These are phyloP conservation scores for Pachyramphus minor DNA, from an alignment of 2,113 vertebrate genomes.

Conservation along the genomic window DNA sequence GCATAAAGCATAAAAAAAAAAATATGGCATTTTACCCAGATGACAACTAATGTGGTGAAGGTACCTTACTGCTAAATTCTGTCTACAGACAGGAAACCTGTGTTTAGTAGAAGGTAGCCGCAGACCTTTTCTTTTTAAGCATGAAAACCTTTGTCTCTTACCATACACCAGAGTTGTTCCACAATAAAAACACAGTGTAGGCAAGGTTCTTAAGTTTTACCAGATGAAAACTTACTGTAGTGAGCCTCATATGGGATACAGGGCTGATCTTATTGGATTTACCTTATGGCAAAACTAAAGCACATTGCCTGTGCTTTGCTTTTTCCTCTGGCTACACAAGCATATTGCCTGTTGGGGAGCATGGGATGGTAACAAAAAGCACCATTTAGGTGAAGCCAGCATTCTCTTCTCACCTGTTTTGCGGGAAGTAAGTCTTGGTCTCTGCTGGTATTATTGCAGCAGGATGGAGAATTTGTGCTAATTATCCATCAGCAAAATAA, in stretches of 20 bases:
- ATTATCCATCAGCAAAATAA: background rate
- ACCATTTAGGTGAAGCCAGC: background rate
- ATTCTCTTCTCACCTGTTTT: background rate
- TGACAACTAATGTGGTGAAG: rapidly evolving
- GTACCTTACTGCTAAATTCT: background rate
- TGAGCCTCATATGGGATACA: background rate
- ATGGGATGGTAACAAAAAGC: background rate
- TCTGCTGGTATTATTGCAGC: background rate
- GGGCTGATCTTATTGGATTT: background rate
- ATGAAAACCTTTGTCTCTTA: background rate
- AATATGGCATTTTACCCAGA: background rate
- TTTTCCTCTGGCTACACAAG: background rate
- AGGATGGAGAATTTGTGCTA: background rate
- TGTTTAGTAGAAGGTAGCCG: background rate
- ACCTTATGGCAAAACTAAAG: background rate
- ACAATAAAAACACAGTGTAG: background rate
- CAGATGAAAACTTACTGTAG: background rate
- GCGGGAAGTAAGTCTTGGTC: background rate
- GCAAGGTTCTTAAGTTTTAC: background rate
- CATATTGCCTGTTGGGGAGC: background rate
- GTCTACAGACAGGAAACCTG: background rate
- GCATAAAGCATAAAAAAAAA: too few species aligned
- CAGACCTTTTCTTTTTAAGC: background rate
- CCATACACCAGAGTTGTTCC: background rate
- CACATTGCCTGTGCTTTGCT: background rate